These are phyloP conservation scores for Ptilonorhynchus violaceus DNA, from an alignment of 2,113 vertebrate species.

Conservation along the genomic window DNA sequence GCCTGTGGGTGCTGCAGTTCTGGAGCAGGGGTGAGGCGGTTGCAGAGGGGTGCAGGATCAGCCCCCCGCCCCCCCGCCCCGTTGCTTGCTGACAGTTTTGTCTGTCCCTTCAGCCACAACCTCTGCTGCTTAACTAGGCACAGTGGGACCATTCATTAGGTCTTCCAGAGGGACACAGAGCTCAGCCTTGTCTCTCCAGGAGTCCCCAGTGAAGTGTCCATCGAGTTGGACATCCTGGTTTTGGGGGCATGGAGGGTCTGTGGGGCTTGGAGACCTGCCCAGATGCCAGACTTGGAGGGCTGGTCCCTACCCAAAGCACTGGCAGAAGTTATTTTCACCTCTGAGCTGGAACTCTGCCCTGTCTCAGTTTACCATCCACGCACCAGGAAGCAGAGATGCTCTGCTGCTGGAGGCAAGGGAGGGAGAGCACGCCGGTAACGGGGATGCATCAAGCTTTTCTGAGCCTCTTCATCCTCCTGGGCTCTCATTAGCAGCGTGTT, in stretches of 20 bases:
- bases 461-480: not conserved
- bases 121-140: not conserved
- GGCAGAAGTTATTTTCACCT: not conserved
- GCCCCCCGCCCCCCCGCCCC: not conserved
- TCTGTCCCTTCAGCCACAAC: not conserved
- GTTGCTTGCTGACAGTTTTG: not conserved
- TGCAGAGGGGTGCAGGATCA: not conserved
- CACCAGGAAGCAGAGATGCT: not conserved
- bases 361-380: not conserved
- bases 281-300: not conserved
- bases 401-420: not conserved
- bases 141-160: not conserved
- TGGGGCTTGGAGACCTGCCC: not conserved
- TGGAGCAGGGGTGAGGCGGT: not conserved
- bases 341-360: not conserved
- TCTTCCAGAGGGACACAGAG: not conserved
- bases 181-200: not conserved
- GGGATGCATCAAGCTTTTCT: not conserved
- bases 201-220: rapidly evolving
- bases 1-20: not conserved
- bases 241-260: not conserved
- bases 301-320: not conserved
- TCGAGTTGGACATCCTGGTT: not conserved
- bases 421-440: not conserved
- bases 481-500: not conserved